Conservation (phyloP, 2,113 vertebrate species). For the Mohoua ochrocephala region DNA sequence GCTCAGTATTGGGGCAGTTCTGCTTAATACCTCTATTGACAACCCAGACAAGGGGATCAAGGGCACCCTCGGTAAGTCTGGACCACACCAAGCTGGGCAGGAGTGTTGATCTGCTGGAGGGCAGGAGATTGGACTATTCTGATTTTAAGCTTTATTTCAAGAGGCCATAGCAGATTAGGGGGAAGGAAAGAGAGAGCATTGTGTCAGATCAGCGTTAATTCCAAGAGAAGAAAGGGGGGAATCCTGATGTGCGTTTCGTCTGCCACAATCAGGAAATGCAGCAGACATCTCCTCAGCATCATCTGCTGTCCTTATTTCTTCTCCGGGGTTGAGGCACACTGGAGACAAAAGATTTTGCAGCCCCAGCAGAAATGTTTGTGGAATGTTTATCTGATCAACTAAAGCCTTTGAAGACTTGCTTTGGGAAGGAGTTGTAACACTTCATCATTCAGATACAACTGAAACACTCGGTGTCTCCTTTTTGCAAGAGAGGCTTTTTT, state of each 20-base stretch:
- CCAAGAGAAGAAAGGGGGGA: neutral
- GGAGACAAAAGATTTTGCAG: constrained; percentile 43
- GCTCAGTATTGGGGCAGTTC: neutral
- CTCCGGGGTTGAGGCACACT: neutral
- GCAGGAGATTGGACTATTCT: neutral
- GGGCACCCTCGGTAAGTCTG: neutral
- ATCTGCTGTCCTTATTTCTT: constrained; percentile 41
- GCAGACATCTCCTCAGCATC: constrained; percentile 51
- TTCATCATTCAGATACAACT: constrained; percentile 44
- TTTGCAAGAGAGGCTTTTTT: neutral
- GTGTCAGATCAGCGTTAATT: neutral
- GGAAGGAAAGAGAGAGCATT: neutral
- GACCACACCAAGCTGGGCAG: neutral
- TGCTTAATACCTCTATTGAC: neutral
- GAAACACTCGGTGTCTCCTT: neutral
- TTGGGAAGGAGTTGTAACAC: constrained; percentile 48
- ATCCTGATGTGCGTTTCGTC: neutral
- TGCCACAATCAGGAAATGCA: constrained; percentile 20
- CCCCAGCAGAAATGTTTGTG: constrained; percentile 43
- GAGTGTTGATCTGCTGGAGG: neutral
- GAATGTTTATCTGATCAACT: constrained; percentile 55
- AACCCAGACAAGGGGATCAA: too few species aligned
- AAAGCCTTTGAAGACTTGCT: constrained; percentile 44
- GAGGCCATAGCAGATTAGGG: neutral
- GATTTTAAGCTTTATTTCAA: neutral